Evolutionary conservation across 2,113 vertebrate genomes (phyloP).

Genomic region (Aythya baeri): DNA sequence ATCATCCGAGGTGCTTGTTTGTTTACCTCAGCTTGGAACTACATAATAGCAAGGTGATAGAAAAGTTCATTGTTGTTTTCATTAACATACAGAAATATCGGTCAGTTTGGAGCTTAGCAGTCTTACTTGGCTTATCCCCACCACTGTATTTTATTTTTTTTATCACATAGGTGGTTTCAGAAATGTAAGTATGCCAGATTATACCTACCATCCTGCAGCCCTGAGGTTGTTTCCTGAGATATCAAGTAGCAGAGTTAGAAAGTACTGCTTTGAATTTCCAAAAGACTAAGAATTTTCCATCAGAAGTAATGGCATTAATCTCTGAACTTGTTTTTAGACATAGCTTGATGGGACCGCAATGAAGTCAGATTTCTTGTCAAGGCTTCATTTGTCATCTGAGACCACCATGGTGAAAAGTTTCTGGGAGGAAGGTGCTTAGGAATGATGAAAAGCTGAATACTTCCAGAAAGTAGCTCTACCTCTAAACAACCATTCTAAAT

Average conservation of each 20-base stretch:
- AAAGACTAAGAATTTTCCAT: fast-evolving
- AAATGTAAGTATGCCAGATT: background rate
- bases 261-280: background rate
- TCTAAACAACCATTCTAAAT: background rate
- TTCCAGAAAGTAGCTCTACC: background rate
- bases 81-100: background rate
- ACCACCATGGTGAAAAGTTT: background rate
- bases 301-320: background rate
- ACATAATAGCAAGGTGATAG: background rate
- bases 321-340: background rate
- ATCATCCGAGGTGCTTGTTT: background rate
- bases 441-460: background rate
- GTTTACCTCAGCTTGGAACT: background rate
- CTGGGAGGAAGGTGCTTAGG: background rate
- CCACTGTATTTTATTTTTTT: background rate
- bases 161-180: background rate
- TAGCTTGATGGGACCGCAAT: background rate
- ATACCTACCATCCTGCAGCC: background rate
- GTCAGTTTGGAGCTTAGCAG: background rate
- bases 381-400: background rate
- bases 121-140: background rate
- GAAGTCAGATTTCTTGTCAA: background rate
- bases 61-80: background rate
- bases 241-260: fast-evolving
- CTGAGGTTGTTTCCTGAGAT: background rate